phyloP scores from a whole-genome alignment of 2,113 vertebrate species.

The Dendropsophus ebraccatus region DNA sequence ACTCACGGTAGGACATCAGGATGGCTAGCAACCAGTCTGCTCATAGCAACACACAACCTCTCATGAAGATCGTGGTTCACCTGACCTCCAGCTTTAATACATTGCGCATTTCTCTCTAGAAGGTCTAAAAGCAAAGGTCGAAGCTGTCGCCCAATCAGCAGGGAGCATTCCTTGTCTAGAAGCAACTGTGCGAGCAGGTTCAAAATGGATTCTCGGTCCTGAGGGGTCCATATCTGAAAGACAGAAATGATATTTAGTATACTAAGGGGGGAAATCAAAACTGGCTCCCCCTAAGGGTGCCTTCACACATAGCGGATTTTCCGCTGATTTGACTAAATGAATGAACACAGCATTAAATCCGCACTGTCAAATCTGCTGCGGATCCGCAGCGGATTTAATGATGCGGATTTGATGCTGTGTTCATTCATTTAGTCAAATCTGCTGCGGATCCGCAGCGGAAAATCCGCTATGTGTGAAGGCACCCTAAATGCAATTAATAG shows the following conservation, averaged over 20 bases:
- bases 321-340: too few relatives aligned
- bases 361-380: too few relatives aligned
- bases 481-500: too few relatives aligned
- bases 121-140: conserved; percentile 90
- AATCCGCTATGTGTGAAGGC: too few relatives aligned
- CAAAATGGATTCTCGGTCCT: conserved; percentile 89
- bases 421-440: too few relatives aligned
- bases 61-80: conserved; percentile 93
- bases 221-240: conserved; percentile 85
- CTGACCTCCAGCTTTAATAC: conserved; percentile 80
- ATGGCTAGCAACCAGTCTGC: conserved; percentile 84
- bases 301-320: too few relatives aligned
- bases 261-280: too few relatives aligned
- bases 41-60: conserved; percentile 93
- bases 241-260: background rate
- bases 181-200: conserved; percentile 81
- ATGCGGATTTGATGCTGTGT: too few relatives aligned
- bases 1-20: conserved; percentile 92
- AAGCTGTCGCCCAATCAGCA: conserved; percentile 84
- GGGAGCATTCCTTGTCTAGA: conserved; percentile 89
- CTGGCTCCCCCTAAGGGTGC: too few relatives aligned
- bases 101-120: conserved; percentile 87
- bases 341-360: too few relatives aligned
- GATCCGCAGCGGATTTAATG: too few relatives aligned
- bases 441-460: too few relatives aligned